Evolutionary conservation across 2,888 invertebrate species (phyloP), one percentile per base, ranked within the genome.

Genomic region (Tenthredo livida): DNA sequence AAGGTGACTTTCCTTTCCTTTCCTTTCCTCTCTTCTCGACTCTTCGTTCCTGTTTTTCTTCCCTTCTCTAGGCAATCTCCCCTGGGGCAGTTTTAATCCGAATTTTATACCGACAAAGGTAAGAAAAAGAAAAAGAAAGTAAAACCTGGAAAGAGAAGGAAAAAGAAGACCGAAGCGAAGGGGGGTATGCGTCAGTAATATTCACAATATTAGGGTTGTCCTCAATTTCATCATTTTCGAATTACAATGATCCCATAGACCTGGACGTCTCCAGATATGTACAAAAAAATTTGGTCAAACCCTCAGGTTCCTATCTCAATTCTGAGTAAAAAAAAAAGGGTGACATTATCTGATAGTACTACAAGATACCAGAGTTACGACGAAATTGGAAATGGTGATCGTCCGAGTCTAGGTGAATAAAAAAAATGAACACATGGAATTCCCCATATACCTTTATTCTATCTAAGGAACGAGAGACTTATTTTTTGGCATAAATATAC

Each of bases 401-500:
- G 9, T 40, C 40, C 40, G 0, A 40, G 9, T 7, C 40, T 40
- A 7, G 40, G 40, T 40, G 9, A 43, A 43, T 2, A 29, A 29
- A 29, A 29, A 29, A 29, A 29, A 29, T 29, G 2, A 43, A 43
- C 2, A 43, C 10, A 10, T 2, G 40, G 10, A 43, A 43, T 43
- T 10, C 2, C 2, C 10, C 10, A 43, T 43, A 43, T 61, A 61
- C 7, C 7, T 58, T 21, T 10, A 10, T n/a, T n/a, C 0, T n/a
- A 21, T 61, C 9, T 61, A 83, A 75, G 61, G 65, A 43, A 84
- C 40, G 29, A n/a, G 80, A 85, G 70, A 85, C 80, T 85, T 85
- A 80, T 85, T 85, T 67, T 50, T 65, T 17, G 12, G 12, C 37
- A 73, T 73, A 43, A 43, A 86, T 80, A 86, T 86, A 86, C 82